Evolutionary conservation across 2,888 invertebrate species (phyloP).

Genomic region (Cataglyphis rosenhaueri): DNA sequence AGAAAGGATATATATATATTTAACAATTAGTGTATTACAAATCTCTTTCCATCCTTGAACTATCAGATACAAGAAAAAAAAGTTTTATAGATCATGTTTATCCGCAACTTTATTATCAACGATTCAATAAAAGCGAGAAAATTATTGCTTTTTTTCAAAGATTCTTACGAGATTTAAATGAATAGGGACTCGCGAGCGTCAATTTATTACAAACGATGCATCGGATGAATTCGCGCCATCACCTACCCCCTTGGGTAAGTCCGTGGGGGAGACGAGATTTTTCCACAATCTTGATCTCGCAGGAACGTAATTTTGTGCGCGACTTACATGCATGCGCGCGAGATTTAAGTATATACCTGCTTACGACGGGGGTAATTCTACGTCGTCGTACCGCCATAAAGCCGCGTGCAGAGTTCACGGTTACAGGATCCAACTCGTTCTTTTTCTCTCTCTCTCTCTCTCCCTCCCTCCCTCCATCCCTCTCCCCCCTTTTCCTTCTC

Average conservation of each 20-base stretch:
- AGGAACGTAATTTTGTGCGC: conserved; percentile 69
- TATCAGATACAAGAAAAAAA: conserved; percentile 1
- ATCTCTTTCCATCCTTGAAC: neutral
- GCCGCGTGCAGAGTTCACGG: conserved; percentile 74
- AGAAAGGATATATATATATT: neutral
- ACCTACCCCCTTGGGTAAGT: conserved; percentile 55
- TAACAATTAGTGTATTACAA: neutral
- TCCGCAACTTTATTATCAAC: conserved; percentile 13
- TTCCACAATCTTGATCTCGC: conserved; percentile 70
- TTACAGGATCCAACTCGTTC: conserved; percentile 65
- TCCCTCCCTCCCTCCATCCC: neutral
- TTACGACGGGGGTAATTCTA: conserved; percentile 79
- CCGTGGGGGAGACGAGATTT: conserved; percentile 48
- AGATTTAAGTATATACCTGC: conserved; percentile 75
- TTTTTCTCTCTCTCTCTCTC: conserved; percentile 8
- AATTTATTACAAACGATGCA: conserved; percentile 4
- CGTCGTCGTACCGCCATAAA: conserved; percentile 76
- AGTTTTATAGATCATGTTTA: neutral
- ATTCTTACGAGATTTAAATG: neutral
- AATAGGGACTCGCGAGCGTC: neutral
- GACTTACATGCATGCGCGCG: conserved; percentile 74
- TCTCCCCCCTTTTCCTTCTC: conserved; percentile 16
- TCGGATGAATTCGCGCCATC: conserved; percentile 61
- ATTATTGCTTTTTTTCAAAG: neutral
- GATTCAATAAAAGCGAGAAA: neutral